Percentiles rank a stretch among this genome's conserved stretches.
Evolutionary conservation across 2,113 vertebrate genomes (phyloP).

Genomic region (Ornithorhynchus anatinus): DNA sequence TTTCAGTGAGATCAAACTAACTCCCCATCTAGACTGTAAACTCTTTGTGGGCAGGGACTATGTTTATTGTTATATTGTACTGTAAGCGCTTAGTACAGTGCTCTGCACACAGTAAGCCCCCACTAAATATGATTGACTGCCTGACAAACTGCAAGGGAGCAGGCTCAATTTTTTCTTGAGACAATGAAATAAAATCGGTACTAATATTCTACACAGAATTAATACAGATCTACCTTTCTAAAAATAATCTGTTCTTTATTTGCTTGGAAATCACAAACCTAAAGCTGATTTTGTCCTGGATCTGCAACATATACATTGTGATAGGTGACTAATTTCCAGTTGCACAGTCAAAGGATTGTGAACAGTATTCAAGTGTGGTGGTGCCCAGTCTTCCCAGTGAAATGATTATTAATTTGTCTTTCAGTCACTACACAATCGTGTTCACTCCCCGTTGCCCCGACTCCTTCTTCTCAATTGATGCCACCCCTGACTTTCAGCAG

Average conservation of each 20-base stretch:
- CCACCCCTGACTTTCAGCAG: constrained; percentile 67
- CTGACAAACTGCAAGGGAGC: neutral
- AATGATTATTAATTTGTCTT: constrained; percentile 66
- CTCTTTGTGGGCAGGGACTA: no score
- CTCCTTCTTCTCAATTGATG: constrained; percentile 61
- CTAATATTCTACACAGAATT: no score
- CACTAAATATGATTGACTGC: no score
- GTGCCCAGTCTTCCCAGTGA: constrained; percentile 61
- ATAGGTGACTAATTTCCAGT: neutral
- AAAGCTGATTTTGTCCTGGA: constrained; percentile 8
- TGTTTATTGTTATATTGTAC: no score
- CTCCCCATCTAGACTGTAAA: no score
- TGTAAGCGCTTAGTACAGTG: no score
- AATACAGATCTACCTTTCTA: neutral
- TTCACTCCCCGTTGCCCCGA: no score
- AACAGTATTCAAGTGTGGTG: constrained; percentile 43
- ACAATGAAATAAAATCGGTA: neutral
- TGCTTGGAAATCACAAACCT: constrained; percentile 18
- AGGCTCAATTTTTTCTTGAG: neutral
- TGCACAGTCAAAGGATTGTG: neutral
- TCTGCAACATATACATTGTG: neutral
- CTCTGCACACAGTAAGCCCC: no score
- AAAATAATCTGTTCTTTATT: constrained; percentile 11
- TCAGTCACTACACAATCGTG: no score
- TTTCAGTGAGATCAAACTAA: no score